Evolutionary conservation across 2,113 vertebrate species (phyloP).

Genomic region (Oenanthe melanoleuca): DNA sequence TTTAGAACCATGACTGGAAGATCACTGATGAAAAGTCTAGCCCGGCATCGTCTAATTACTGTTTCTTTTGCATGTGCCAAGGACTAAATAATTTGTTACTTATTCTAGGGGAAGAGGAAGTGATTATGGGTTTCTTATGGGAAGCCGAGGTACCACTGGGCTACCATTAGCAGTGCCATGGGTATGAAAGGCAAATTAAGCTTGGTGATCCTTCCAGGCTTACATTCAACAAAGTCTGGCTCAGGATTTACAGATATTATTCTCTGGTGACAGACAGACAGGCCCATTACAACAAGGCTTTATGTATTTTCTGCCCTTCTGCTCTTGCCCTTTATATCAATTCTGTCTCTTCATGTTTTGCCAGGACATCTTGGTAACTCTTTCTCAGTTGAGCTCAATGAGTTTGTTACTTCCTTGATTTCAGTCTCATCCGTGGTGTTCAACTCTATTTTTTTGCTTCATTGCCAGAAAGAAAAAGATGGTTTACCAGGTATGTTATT

Average conservation of each 20-base stretch:
- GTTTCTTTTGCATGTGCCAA: constrained; percentile 63
- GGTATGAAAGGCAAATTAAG: background rate
- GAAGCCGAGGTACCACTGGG: background rate
- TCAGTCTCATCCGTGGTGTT: background rate
- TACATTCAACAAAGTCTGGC: background rate
- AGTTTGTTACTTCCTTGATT: background rate
- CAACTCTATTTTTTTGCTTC: background rate
- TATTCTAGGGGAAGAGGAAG: constrained; percentile 10
- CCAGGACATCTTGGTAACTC: background rate
- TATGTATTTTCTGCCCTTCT: background rate
- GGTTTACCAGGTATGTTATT: background rate
- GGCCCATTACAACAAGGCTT: background rate
- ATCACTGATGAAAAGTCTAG: constrained; percentile 67
- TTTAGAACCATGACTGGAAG: constrained; percentile 71
- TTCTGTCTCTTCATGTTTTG: background rate
- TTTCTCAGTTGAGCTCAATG: background rate
- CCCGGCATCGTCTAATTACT: constrained; percentile 62
- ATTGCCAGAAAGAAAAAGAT: background rate
- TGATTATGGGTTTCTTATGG: constrained; percentile 1
- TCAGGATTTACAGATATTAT: constrained; percentile 9
- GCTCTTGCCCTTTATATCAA: background rate
- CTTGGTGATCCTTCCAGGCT: background rate
- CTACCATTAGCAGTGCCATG: background rate
- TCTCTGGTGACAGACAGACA: background rate
- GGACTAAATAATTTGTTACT: constrained; percentile 56